Evolutionary conservation across 2,888 invertebrate species (phyloP), one percentile per base, ranked within the genome.

Genomic region (Diarsia rubi): DNA sequence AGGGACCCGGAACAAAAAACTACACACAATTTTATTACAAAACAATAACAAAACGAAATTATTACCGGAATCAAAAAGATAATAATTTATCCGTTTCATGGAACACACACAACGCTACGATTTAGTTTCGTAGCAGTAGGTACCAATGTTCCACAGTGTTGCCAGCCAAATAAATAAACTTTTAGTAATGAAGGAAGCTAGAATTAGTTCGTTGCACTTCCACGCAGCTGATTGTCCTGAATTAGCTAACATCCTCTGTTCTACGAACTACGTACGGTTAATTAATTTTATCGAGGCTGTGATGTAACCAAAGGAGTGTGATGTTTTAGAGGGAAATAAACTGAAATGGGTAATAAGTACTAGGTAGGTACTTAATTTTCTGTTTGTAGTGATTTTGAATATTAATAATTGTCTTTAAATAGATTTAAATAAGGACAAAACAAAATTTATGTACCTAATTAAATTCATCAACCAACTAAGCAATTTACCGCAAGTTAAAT

Each of bases 151-250:
- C 42, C 24, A 47, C 57, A 62, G 59, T 69, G 78, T 49, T 74
- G 59, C 71, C 68, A 80, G 59, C 78, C 75, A 81, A 86, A 88
- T 84, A 76, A 81, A 85, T 71, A 70, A 73, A 85, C 59, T 74
- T 82, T 86, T 85, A 65, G 62, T 70, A 65, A 85, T 65, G 80
- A 79, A 90, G 91, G 92, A 91, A 90, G 89, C 90, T 81, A 81
- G 89, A 90, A 91, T 90, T 93, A 90, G 95, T 95, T 94, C 94
- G 90, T 93, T 95, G 95, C 95, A 95, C 95, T 95, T 93, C 91
- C 92, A 92, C 87, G 87, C 90, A 88, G 90, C 92, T 95, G 94
- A 96, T 96, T 96, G 95, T 93, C 91, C 91, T 91, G 90, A 95
- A 95, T 95, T 95, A 92, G 86, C 86, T 85, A 85, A 86, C 93